Evolutionary conservation across 1,140 invertebrate species (phyloP).

Genomic region (Copidosoma floridanum): DNA sequence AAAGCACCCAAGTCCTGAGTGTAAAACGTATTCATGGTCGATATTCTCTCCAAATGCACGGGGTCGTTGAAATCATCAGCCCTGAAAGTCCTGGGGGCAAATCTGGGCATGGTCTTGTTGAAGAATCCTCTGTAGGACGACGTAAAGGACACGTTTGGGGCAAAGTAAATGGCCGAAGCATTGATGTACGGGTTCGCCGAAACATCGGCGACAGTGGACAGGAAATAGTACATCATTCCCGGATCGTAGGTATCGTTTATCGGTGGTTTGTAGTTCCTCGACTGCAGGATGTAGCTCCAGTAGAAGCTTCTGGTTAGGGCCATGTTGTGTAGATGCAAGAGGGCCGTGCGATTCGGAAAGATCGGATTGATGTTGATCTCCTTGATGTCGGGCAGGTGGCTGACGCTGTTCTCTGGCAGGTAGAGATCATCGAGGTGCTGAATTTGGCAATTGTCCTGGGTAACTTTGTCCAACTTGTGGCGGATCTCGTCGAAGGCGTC

Average conservation of each 20-base stretch:
- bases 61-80: slow-evolving; percentile 93
- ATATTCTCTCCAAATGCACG: slow-evolving; percentile 86
- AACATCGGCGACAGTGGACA: slow-evolving; percentile 93
- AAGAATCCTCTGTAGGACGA: slow-evolving; percentile 94
- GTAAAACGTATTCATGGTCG: slow-evolving; percentile 85
- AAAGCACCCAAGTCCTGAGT: slow-evolving; percentile 82
- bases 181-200: slow-evolving; percentile 91
- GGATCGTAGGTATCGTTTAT: slow-evolving; percentile 93
- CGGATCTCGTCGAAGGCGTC: slow-evolving; percentile 89
- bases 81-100: slow-evolving; percentile 90
- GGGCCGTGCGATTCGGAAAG: slow-evolving; percentile 89
- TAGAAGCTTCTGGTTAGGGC: slow-evolving; percentile 92
- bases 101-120: slow-evolving; percentile 93
- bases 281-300: slow-evolving; percentile 94
- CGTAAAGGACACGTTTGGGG: slow-evolving; percentile 91
- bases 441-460: slow-evolving; percentile 82
- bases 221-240: slow-evolving; percentile 97
- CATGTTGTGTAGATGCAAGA: slow-evolving; percentile 94
- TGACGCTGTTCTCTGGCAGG: slow-evolving; percentile 78
- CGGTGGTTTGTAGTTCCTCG: slow-evolving; percentile 82
- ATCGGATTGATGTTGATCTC: slow-evolving; percentile 93
- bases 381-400: slow-evolving; percentile 92
- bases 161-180: slow-evolving; percentile 90
- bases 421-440: slow-evolving; percentile 82
- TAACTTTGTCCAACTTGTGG: slow-evolving; percentile 76